Base-by-base conservation (phyloP, 2,797 vertebrate genomes). In the Meriones psammophilus region DNA sequence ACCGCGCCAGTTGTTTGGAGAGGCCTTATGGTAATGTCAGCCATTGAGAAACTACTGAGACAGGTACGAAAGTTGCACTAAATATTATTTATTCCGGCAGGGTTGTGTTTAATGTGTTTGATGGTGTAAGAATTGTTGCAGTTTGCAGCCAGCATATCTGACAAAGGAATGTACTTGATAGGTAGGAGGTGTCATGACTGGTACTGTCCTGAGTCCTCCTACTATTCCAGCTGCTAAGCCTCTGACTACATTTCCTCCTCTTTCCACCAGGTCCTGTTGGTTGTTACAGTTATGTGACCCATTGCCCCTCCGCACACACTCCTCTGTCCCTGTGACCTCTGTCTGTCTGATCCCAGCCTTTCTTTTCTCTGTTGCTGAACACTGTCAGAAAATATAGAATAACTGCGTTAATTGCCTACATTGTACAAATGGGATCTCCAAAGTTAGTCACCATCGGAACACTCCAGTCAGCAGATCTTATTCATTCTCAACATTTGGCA, bases 21-120 rank as follows among this genome's bases (percentile, higher is more conserved):
- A 97, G 99, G 99, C 0, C 99, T 99, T 96, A 99, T 99, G 99
- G 99, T 99, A 80, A 99, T 99, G 99, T 99, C 99, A 87, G 99
- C 99, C 17, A 97, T 99, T 97, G 99, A 99, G 98, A 99, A 99
- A 79, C 97, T 99, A 58, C 98, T 99, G 97, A 99, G 99, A 97
- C 99, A 99, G 99, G 99, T 99, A 97, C 98, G 98, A 60, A 85
- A 30, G 68, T 94, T 94, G 46, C 33, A 79, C 95, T 87, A 89
- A 94, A 42, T 86, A 46, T 84, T 8, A 30, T 92, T 94, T 92
- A 84, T 81, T 95, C 91, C 81, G 50, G 24, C 62, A 91, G 22
- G 62, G 58, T 24, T 95, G 5, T 36, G 3, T 64, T 74, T 83
- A 89, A 71, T 88, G n/a, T 22, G 76, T 92, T 94, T 96, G 80